A percentile compares a stretch with the other conserved stretches of the same genome.
phyloP scores from a whole-genome alignment of 1,140 invertebrate species.

The Bombus consobrinus region DNA sequence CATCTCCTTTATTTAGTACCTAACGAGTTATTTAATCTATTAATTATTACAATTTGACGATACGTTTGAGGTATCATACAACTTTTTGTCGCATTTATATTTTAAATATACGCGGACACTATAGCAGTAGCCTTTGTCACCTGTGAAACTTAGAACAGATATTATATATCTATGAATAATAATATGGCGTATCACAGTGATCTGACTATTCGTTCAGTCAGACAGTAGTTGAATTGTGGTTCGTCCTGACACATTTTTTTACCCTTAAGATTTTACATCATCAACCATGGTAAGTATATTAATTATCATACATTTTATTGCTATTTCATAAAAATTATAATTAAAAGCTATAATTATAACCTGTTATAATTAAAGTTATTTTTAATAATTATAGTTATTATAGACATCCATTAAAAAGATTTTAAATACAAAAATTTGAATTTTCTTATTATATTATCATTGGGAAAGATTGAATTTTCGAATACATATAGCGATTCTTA shows the following conservation, averaged over 20 bases:
- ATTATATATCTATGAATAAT: conserved; percentile 56
- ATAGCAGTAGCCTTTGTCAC: conserved; percentile 42
- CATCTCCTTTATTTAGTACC: not conserved
- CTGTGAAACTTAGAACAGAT: conserved; percentile 42
- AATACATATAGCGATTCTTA: not conserved
- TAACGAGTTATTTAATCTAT: not conserved
- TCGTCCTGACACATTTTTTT: conserved; percentile 37
- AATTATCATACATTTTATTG: not conserved
- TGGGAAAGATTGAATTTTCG: not conserved
- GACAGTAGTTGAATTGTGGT: conserved; percentile 60
- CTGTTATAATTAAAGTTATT: not conserved
- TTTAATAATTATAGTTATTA: not conserved
- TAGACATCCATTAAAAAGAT: not conserved
- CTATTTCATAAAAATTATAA: not conserved
- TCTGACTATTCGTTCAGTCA: conserved; percentile 49
- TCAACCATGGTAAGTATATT: conserved; percentile 55
- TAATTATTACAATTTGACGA: too few relatives aligned
- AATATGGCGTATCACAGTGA: conserved; percentile 63
- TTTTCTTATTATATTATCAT: not conserved
- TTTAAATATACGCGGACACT: conserved; percentile 28
- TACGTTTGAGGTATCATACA: not conserved
- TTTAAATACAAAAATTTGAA: not conserved
- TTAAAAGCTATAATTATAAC: not conserved
- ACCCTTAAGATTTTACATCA: not conserved
- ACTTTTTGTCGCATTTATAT: not conserved